Base-by-base conservation (phyloP, 2,113 vertebrate genomes). In the Origma solitaria region DNA sequence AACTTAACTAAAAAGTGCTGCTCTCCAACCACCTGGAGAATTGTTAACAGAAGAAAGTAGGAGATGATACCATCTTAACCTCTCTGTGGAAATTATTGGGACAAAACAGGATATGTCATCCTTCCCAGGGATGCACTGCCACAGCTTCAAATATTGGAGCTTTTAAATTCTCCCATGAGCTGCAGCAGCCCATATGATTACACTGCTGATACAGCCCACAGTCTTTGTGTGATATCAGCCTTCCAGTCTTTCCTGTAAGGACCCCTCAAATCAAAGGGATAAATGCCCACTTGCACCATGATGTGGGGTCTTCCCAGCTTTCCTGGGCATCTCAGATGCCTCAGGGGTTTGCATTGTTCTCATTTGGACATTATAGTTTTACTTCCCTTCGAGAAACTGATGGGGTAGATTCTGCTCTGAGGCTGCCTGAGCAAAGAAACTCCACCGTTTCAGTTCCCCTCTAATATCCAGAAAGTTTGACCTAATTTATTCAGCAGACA, bases 161-260 rank as follows among this genome's bases (percentile, higher is more conserved):
- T 77, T 47, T 51, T 49, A 31, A 76, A 49, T 13, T 22, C 33
- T 50, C 60, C 15, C 7, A 0, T 3, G 38, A 66, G 56, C 38
- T 42, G 51, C 35, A 53, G 58, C 69, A 86, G 40, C 72, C 70
- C 13, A 1, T 1, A 5, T 28, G 53, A 17, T 42, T 47, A 51
- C 1, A 0, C 44, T 75, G 61, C 70, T 64, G 61, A 19, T 16
- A 15, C 0, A 47, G 60, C 13, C 37, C 60, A 44, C n/a, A 13
- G 11, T 13, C 35, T 45, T 11, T n/a, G 57, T 56, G 28, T 49
- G 70, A 3, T 27, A 56, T 13, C 61, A n/a, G 9, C 23, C 37
- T 45, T 47, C 27, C 75, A 73, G 38, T 18, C 38, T 51, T 56
- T 51, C 38, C 72, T 42, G 14, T 19, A 38, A 62, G 53, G 18